A percentile compares a stretch with the other conserved stretches of the same genome.
phyloP scores from a whole-genome alignment of 2,797 vertebrate species.

The Eremophila alpestris region DNA sequence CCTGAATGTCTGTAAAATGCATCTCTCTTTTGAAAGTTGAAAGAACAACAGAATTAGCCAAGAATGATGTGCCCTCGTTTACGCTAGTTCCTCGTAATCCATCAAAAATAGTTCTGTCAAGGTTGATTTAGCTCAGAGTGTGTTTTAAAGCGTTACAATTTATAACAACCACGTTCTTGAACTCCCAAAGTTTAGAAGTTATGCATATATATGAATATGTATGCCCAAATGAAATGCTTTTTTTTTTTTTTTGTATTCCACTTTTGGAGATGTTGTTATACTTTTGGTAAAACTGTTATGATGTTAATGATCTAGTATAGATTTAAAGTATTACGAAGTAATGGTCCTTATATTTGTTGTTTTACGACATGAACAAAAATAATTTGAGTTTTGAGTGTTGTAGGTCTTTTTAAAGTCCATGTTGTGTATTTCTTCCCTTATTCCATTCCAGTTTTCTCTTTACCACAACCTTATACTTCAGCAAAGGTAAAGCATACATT shows the following conservation, averaged over 20 bases:
- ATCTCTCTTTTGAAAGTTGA: neutral
- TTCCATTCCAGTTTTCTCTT: neutral
- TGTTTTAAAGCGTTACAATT: neutral
- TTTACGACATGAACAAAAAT: neutral
- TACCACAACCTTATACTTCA: neutral
- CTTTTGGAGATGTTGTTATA: neutral
- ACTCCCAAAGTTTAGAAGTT: neutral
- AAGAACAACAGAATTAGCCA: neutral
- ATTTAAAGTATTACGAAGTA: neutral
- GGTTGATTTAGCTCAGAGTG: neutral
- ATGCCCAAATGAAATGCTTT: fast-evolving
- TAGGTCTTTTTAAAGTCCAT: neutral
- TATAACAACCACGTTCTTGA: neutral
- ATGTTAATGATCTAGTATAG: neutral
- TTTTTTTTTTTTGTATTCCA: neutral
- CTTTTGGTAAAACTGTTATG: neutral
- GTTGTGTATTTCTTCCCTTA: neutral
- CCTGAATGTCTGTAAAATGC: neutral
- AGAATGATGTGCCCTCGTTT: neutral
- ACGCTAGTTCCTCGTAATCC: neutral
- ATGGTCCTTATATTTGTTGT: neutral
- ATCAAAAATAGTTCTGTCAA: neutral
- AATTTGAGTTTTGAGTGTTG: neutral
- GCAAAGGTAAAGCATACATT: neutral
- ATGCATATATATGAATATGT: neutral